Evolutionary conservation across 2,888 invertebrate genomes (phyloP), one percentile per base, ranked within the genome.

Genomic region (Polietes domitor): DNA sequence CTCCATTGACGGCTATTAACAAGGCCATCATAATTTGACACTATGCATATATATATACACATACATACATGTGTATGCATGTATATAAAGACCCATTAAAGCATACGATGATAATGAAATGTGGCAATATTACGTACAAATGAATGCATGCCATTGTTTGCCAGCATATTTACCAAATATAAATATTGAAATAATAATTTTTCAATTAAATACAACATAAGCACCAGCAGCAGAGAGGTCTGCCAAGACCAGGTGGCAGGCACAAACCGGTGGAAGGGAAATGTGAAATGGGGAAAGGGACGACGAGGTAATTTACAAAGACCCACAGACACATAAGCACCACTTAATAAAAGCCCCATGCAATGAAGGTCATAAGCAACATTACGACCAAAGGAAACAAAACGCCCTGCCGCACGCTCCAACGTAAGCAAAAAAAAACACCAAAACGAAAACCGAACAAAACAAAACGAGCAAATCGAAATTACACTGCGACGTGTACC

Each of bases 101-200:
- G 68, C 26, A 72, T 0, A 50, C 47, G 50, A 71, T 55, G 50
- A 71, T 71, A 79, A 74, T 72, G 26, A 77, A 77, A 26, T 61
- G 24, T 41, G 41, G 55, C 68, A 65, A 75, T 53, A 28, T n/a
- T 32, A 58, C 63, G 41, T 26, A 50, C 32, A 15, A 41, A 37
- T 19, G 41, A 58, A 61, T 73, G 43, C 26, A 53, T 70, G 43
- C 71, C 77, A 61, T 77, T 78, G 55, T 70, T 12, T 50, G 50
- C 50, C 21, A n/a, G n/a, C 10, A 28, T 76, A 50, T 76, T 76
- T 80, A 80, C 72, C 61, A 80, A 76, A 79, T 74, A 80, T 79
- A 86, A 87, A 88, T 87, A 88, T 87, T 88, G 87, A 87, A 86
- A 87, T 87, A 87, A 86, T 87, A 86, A 87, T 87, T 88, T 86